phyloP scores from a whole-genome alignment of 1,140 invertebrate genomes.

The Brachionus asplanchnoidis region DNA sequence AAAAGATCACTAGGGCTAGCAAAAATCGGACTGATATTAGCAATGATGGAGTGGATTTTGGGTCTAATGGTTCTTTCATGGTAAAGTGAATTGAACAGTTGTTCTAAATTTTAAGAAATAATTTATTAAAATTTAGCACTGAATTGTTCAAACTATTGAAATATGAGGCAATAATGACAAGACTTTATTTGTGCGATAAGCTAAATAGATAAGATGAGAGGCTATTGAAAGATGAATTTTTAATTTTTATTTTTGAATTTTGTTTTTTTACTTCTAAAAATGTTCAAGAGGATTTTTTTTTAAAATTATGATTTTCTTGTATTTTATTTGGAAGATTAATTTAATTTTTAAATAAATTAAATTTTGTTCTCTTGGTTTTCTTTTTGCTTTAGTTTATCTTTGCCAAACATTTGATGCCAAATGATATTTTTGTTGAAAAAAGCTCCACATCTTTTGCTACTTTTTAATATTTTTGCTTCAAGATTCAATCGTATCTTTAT shows the following conservation, averaged over 20 bases:
- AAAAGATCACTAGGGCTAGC: slow-evolving; percentile 27
- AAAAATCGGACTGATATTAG: slow-evolving; percentile 30
- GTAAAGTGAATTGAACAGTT: neutral
- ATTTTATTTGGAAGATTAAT: too few species aligned
- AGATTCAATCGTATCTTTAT: too few species aligned
- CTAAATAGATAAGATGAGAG: neutral
- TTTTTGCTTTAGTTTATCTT: too few species aligned
- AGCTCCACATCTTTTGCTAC: too few species aligned
- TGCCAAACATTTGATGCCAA: too few species aligned
- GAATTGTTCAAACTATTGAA: neutral
- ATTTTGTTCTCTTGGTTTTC: too few species aligned
- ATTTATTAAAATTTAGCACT: neutral
- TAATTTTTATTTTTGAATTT: neutral
- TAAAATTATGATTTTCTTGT: too few species aligned
- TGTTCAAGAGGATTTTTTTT: too few species aligned
- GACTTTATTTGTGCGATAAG: neutral
- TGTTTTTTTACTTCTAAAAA: neutral
- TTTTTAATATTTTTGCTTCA: too few species aligned
- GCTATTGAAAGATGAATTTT: neutral
- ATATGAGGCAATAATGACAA: neutral
- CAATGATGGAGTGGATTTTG: neutral
- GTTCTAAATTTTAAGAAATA: neutral
- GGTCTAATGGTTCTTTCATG: neutral
- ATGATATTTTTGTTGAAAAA: too few species aligned
- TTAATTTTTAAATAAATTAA: too few species aligned